phyloP scores from a whole-genome alignment of 1,140 invertebrate species.

The Drosophila setifemur region DNA sequence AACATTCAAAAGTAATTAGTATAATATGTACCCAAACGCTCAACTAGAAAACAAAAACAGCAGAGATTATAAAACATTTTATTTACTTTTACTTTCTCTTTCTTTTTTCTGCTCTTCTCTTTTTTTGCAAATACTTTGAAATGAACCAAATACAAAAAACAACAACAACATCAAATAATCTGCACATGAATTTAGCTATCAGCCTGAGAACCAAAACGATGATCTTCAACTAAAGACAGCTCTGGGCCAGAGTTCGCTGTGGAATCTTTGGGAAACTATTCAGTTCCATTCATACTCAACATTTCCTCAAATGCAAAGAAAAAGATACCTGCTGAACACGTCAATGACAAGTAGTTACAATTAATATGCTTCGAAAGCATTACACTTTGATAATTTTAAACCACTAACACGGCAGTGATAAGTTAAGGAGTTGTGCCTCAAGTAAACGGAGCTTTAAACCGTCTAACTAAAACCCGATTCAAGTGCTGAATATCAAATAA shows the following conservation, averaged over 20 bases:
- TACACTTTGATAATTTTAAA: conserved; percentile 7
- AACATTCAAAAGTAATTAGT: conserved; percentile 48
- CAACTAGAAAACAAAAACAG: conserved; percentile 45
- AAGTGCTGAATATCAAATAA: conserved; percentile 11
- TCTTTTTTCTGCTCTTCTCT: conserved; percentile 74
- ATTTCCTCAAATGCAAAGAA: not conserved
- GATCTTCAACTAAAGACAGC: conserved; percentile 49
- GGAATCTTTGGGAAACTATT: conserved; percentile 29
- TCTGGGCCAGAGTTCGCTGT: conserved; percentile 38
- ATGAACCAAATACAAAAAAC: conserved; percentile 24
- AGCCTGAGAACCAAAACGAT: conserved; percentile 45
- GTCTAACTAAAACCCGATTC: conserved; percentile 11
- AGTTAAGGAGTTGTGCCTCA: conserved; percentile 40
- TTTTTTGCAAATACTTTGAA: conserved; percentile 50
- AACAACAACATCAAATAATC: conserved; percentile 15
- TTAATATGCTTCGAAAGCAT: conserved; percentile 3
- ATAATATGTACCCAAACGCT: conserved; percentile 2
- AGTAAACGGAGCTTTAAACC: conserved; percentile 40
- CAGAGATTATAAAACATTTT: conserved; percentile 74
- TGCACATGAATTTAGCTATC: conserved; percentile 43
- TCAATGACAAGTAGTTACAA: conserved; percentile 7
- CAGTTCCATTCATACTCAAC: not conserved
- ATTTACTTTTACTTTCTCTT: conserved; percentile 78
- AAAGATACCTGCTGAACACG: conserved; percentile 17
- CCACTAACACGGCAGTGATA: conserved; percentile 38